Percentiles rank a stretch among this genome's conserved stretches.
Evolutionary conservation across 2,113 vertebrate species (phyloP).

Genomic region (Sylvicapra grimmia): DNA sequence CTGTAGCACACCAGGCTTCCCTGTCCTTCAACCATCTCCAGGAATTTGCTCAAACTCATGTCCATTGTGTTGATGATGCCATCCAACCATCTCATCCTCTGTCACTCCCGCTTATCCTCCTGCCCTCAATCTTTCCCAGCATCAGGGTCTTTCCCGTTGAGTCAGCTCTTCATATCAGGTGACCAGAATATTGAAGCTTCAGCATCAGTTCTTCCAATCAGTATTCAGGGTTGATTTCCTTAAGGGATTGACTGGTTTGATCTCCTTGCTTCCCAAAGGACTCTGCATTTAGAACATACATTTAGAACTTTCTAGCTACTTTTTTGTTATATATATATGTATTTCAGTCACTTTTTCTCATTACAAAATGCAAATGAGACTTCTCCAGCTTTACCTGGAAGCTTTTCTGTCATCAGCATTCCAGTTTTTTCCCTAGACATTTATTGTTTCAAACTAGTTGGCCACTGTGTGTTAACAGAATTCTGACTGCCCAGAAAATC

Average conservation of each 20-base stretch:
- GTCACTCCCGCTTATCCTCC: neutral
- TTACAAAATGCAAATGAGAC: rapidly evolving
- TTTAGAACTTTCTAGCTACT: neutral
- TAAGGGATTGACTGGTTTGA: neutral
- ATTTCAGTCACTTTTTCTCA: neutral
- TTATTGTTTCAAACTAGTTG: neutral
- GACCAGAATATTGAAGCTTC: neutral
- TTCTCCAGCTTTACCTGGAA: neutral
- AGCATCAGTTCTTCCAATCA: neutral
- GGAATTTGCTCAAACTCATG: neutral
- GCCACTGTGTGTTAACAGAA: neutral
- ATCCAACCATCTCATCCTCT: neutral
- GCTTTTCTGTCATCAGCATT: neutral
- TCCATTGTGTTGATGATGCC: neutral
- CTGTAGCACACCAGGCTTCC: neutral
- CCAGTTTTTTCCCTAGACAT: neutral
- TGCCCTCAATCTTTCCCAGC: neutral
- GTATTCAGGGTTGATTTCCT: neutral
- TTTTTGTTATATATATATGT: neutral
- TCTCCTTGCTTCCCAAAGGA: neutral
- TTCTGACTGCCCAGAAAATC: neutral
- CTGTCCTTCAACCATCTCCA: neutral
- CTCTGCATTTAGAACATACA: neutral
- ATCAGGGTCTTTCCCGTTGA: neutral
- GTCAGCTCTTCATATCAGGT: neutral